Conservation (phyloP, 2,113 vertebrate genomes). For the Lophura nycthemera region DNA sequence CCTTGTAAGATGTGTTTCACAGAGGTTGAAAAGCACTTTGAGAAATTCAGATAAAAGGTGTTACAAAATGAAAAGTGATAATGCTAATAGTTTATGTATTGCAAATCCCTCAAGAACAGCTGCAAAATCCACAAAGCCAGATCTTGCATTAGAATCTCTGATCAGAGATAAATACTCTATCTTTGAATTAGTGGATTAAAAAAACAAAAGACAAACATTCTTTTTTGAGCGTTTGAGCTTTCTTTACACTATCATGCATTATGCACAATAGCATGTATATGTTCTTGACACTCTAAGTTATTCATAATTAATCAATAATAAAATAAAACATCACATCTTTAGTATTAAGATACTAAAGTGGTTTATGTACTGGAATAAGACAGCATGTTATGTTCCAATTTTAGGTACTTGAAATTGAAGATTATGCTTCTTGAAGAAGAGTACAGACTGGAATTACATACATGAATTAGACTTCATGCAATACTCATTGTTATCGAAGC, state of each 20-base stretch:
- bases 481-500: neutral
- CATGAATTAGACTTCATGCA: neutral
- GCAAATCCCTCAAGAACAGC: neutral
- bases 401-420: neutral
- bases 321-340: neutral
- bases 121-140: neutral
- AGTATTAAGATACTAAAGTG: neutral
- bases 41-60: constrained; percentile 24
- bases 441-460: neutral
- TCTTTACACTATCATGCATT: neutral
- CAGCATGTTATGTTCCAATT: neutral
- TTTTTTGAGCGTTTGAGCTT: neutral
- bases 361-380: neutral
- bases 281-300: neutral
- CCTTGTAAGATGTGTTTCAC: neutral
- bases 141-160: neutral
- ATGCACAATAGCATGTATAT: neutral
- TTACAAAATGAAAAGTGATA: neutral
- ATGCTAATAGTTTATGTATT: constrained; percentile 6
- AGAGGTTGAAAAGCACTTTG: constrained; percentile 7
- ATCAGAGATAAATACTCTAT: neutral
- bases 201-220: neutral
- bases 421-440: neutral
- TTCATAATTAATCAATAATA: neutral
- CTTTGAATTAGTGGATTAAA: constrained; percentile 6